Evolutionary conservation across 2,888 invertebrate species (phyloP), one percentile per base, ranked within the genome.

Genomic region (Oxyteleia sp.): DNA sequence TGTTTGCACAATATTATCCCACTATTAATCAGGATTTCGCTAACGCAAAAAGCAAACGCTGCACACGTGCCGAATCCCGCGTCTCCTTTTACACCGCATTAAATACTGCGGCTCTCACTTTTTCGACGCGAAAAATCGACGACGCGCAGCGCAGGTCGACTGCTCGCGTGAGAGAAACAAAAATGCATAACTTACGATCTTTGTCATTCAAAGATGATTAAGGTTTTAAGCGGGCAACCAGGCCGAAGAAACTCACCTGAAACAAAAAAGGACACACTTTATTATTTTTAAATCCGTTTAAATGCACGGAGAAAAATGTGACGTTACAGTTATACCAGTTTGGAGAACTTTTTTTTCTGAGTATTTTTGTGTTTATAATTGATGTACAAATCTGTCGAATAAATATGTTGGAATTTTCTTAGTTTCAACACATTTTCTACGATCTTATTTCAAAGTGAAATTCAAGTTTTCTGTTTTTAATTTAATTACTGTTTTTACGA

Each of bases 11-110:
- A 90, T 88, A 90, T 91, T 90, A 91, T 89, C 89, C 90, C 69
- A 85, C 89, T 87, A 91, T 92, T 91, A 90, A 91, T 91, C 91
- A 91, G 89, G 90, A 90, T 90, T 89, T 89, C 81, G 81, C 72
- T 53, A 69, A 76, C 41, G 68, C 69, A 63, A 66, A 72, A 68
- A 76, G 51, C 69, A 61, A 82, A 82, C 49, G 47, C n/a, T 64
- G 79, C 66, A 64, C 82, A 81, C 81, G 75, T 69, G 61, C 79
- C 82, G 63, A 76, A 64, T 75, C 16, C 71, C 51, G 76, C 57
- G 59, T 57, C 53, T 76, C 47, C 57, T 72, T 69, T 78, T 76
- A 69, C 68, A 78, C 7, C 86, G 82, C 87, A 82, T 86, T 85
- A 84, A 79, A 76, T 68, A 23, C 55, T 15, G 20, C 35, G 10